These are phyloP conservation scores for Branchinecta sandiegonensis DNA, from an alignment of 2,888 invertebrate species.

Conservation along the genomic window DNA sequence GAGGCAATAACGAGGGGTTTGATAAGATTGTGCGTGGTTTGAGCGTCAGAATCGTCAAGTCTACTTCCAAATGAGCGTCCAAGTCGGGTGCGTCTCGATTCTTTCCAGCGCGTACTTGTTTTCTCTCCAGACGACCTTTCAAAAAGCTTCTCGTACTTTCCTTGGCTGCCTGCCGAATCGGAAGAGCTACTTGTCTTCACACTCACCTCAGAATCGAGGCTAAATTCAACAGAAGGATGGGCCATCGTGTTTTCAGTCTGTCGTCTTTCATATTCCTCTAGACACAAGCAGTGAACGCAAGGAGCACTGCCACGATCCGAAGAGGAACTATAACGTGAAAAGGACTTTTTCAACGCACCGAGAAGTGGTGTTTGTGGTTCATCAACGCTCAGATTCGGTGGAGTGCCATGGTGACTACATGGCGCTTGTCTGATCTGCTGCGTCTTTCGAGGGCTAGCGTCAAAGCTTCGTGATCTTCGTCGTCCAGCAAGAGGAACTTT, in stretches of 20 bases:
- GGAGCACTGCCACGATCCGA: constrained; percentile 21
- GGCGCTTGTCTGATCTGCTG: constrained; percentile 1
- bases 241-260: neutral
- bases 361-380: constrained; percentile 19
- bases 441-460: constrained; percentile 10
- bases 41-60: neutral
- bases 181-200: neutral
- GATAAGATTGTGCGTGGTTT: neutral
- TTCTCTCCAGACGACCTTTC: neutral
- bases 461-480: constrained; percentile 22
- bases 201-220: constrained; percentile 10
- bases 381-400: constrained; percentile 15
- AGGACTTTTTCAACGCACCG: constrained; percentile 21
- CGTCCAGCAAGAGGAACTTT: constrained; percentile 18
- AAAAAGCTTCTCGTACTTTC: neutral
- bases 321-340: constrained; percentile 22
- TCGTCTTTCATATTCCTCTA: constrained; percentile 23
- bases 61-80: constrained; percentile 10
- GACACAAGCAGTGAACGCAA: constrained; percentile 23
- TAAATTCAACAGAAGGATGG: constrained; percentile 2
- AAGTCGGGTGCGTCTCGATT: constrained; percentile 12
- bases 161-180: constrained; percentile 9
- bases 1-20: constrained; percentile 9
- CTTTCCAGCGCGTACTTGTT: neutral
- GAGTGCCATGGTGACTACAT: constrained; percentile 8